Percentiles rank a stretch among this genome's conserved stretches.
phyloP scores from a whole-genome alignment of 1,140 invertebrate species.

The Drosophila quadrilineata region DNA sequence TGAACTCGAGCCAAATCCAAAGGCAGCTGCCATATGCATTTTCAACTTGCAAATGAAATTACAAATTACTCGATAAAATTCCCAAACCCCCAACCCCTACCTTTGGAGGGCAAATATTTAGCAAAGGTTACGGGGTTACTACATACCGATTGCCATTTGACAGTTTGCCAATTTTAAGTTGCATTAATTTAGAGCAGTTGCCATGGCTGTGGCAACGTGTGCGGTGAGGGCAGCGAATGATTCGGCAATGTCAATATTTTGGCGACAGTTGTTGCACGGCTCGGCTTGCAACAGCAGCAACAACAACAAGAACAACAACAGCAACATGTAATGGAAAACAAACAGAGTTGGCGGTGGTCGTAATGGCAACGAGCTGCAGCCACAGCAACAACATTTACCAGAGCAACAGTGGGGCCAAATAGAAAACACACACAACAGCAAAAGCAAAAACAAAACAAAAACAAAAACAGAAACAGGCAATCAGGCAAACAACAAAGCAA shows the following conservation, averaged over 20 bases:
- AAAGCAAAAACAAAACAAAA: slow-evolving; percentile 3
- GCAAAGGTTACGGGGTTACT: too few species aligned
- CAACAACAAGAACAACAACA: slow-evolving; percentile 20
- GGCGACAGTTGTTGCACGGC: slow-evolving; percentile 24
- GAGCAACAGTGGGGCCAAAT: not conserved
- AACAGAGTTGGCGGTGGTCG: slow-evolving; percentile 24
- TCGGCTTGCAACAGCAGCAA: slow-evolving; percentile 29
- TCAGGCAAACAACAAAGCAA: slow-evolving; percentile 40
- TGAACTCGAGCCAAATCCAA: too few species aligned
- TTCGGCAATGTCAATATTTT: slow-evolving; percentile 50
- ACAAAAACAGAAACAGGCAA: slow-evolving; percentile 32
- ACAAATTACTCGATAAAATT: too few species aligned
- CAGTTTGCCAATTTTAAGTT: slow-evolving; percentile 43
- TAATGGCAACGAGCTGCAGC: slow-evolving; percentile 6
- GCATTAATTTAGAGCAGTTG: slow-evolving; percentile 37
- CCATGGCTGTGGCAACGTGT: not conserved
- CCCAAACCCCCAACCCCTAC: too few species aligned
- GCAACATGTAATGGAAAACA: slow-evolving; percentile 49
- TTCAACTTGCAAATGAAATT: too few species aligned
- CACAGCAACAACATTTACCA: not conserved
- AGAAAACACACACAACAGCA: slow-evolving; percentile 21
- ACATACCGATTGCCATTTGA: slow-evolving; percentile 1
- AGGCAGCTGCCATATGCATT: too few species aligned
- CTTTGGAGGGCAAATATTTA: slow-evolving; percentile 26
- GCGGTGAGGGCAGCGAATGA: slow-evolving; percentile 14